These are phyloP conservation scores for Eleginops maclovinus DNA, from an alignment of 2,113 vertebrate genomes.

Conservation along the genomic window DNA sequence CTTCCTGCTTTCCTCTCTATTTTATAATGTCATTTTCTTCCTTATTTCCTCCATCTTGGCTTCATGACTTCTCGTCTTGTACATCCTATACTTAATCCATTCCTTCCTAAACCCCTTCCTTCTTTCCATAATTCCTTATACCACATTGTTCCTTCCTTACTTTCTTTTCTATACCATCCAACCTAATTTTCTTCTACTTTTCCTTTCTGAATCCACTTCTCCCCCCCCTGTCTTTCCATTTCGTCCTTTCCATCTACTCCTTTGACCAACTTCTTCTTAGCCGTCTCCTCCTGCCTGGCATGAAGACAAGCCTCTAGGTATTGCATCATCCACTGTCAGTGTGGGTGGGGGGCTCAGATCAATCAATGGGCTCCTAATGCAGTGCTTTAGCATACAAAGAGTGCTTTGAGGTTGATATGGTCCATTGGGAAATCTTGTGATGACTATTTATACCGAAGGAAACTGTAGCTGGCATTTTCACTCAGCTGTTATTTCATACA, in stretches of 20 bases:
- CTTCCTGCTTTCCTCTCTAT: too few species aligned
- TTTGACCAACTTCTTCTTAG: slow-evolving; percentile 23
- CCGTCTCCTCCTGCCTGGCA: slow-evolving; percentile 50
- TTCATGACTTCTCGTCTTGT: too few species aligned
- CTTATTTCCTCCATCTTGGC: background rate
- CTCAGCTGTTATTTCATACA: slow-evolving; percentile 21
- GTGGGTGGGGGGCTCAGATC: slow-evolving; percentile 70
- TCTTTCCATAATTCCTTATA: background rate
- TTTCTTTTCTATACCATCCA: too few species aligned
- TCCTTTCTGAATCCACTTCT: background rate
- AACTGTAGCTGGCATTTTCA: slow-evolving; percentile 40
- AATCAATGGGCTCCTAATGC: slow-evolving; percentile 68
- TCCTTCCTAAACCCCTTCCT: background rate
- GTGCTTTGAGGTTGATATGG: slow-evolving; percentile 66
- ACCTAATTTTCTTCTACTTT: background rate
- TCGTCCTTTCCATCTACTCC: background rate
- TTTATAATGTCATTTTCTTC: too few species aligned
- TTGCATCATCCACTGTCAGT: slow-evolving; percentile 67
- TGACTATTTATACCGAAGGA: slow-evolving; percentile 63
- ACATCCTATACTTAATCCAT: too few species aligned
- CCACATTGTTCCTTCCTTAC: background rate
- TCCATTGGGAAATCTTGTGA: slow-evolving; percentile 72
- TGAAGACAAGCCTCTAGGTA: slow-evolving; percentile 54
- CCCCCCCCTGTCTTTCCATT: background rate
- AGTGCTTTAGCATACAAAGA: slow-evolving; percentile 71